Base-by-base conservation (phyloP, 2,113 vertebrate species). In the Acrocephalus kingi region DNA sequence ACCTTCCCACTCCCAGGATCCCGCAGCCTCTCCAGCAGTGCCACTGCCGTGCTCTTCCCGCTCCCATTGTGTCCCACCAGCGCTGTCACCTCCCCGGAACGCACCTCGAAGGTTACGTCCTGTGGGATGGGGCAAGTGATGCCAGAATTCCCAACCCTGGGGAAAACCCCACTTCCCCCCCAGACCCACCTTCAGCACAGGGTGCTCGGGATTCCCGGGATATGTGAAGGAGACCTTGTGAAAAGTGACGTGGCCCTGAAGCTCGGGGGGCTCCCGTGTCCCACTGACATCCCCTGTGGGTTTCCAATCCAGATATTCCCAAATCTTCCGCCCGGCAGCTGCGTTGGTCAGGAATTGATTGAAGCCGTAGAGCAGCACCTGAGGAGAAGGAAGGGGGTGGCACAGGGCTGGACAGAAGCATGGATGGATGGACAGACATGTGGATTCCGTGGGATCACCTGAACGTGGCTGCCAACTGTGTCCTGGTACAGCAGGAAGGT, bases 401-500 rank as follows among this genome's bases (percentile, higher is more conserved):
- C 31, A 76, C 23, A 0, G 0, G 61, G 28, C 39, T 46, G 28
- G 46, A 54, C 9, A 39, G 24, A 33, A 20, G n/a, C 15, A 17
- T 4, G 23, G 19, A 39, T 1, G 20, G n/a, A 46, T 7, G 16
- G 45, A 61, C 39, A 11, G 15, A 74, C 43, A 25, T 0, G 2
- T 14, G 46, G 24, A 54, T 61, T 46, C 46, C 20, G 2, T n/a
- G 46, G 16, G 28, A 61, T 75, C 28, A 89, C 87, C 61, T 68
- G 28, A n/a, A 75, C 23, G 4, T 89, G 69, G 1, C 3, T 1
- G 16, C 39, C 69, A 12, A 89, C 24, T 1, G 16, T 75, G 33
- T 89, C 28, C 54, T 46, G 87, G 54, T 89, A 82, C 45, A 82
- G 61, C 61, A 89, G 39, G 46, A 82, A 89, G 54, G 78, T 89